phyloP scores from a whole-genome alignment of 2,113 vertebrate genomes.

The Scomber japonicus region DNA sequence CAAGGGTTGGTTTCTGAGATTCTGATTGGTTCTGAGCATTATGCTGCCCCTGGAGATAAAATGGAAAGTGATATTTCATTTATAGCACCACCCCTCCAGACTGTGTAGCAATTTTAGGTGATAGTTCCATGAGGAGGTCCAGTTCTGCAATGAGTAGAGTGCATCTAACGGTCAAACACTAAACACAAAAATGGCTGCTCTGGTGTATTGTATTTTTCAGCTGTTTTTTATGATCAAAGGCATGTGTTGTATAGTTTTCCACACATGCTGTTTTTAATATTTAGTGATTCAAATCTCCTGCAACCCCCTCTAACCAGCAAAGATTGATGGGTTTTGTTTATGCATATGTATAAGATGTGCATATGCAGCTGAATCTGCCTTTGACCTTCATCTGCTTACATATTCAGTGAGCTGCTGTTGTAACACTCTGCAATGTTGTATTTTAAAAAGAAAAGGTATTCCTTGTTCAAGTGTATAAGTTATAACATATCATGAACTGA shows the following conservation, averaged over 20 bases:
- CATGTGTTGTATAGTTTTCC: conserved; percentile 39
- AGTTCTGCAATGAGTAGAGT: conserved; percentile 65
- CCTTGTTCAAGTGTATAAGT: conserved; percentile 33
- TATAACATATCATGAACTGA: conserved; percentile 2
- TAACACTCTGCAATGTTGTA: conserved; percentile 25
- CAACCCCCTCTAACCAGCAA: conserved; percentile 53
- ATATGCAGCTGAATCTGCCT: conserved; percentile 77
- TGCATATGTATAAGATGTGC: conserved; percentile 81
- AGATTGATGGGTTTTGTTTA: conserved; percentile 79
- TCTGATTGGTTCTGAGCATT: conserved; percentile 85
- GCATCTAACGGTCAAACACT: conserved; percentile 52
- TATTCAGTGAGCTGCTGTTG: conserved; percentile 31
- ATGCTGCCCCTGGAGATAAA: conserved; percentile 70
- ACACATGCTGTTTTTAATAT: conserved; percentile 57
- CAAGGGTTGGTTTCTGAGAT: conserved; percentile 85
- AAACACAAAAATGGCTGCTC: conserved; percentile 49
- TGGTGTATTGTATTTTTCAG: conserved; percentile 39
- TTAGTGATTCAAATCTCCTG: conserved; percentile 61
- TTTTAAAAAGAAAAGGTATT: conserved; percentile 40
- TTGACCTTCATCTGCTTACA: conserved; percentile 79
- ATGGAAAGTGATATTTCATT: conserved; percentile 79
- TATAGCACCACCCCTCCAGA: conserved; percentile 61
- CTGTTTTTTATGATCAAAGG: conserved; percentile 40
- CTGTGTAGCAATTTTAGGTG: conserved; percentile 65
- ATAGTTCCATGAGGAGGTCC: conserved; percentile 59